Base-by-base conservation (phyloP, 2,888 invertebrate genomes). In the Lasioglossum pauxillum region DNA sequence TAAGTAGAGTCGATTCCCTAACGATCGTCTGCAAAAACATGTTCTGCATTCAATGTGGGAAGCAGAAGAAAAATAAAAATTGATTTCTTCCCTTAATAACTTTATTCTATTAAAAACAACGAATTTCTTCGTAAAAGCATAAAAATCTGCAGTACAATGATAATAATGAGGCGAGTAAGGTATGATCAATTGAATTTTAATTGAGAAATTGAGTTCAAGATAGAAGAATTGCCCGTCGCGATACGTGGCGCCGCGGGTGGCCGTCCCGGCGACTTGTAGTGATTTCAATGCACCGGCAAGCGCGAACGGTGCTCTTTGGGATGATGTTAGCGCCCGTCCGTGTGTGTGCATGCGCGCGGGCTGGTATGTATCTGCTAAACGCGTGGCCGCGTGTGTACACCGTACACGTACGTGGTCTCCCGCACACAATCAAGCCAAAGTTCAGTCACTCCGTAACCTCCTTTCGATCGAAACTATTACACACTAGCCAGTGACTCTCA, bases 401-500 rank as follows among this genome's bases (percentile, higher is more conserved):
- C 77, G 72, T 86, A 83, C 84, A 82, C 88, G 82, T 86, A 89
- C 88, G 83, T 80, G 77, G 75, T 84, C 73, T 77, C 83, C 69
- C 88, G 91, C 93, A 93, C 93, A 94, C 94, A 91, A 83, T 90
- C 83, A 89, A 91, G 90, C 89, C 93, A 95, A 94, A 94, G 95
- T 95, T 95, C 95, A 95, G 93, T 95, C 95, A 95, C 95, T 95
- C 93, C 93, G 94, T 95, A 95, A 95, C 95, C 95, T 95, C 95
- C 95, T 95, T 95, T 95, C 95, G 92, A 95, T 95, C 95, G 95
- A 95, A 95, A 95, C 95, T 95, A 95, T 95, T 95, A 95, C 95
- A 95, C 94, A 94, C 94, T 93, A 93, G 88, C 84, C 94, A 95
- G 94, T 91, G 95, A 89, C 90, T 93, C 95, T 95, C 94, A 95